Base-by-base conservation (phyloP, 1,140 invertebrate genomes). In the Aplysia californica region DNA sequence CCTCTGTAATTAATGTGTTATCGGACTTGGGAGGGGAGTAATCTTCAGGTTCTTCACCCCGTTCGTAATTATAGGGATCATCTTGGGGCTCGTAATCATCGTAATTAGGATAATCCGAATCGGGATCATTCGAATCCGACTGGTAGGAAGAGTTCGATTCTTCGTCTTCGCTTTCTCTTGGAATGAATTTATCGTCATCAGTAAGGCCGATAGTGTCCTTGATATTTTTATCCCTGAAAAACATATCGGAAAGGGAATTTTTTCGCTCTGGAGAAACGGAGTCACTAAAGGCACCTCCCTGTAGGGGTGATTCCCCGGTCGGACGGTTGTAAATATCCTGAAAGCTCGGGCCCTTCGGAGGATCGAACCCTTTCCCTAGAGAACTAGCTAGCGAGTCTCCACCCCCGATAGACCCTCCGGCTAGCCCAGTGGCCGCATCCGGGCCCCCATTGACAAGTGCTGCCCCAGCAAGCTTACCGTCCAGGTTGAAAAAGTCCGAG, bases 281-380 rank as follows among this genome's bases (percentile, higher is more conserved):
- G 29, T 61, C 58, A 10, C 10, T 18, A 26, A 61, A 61, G 20
- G 10, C 58, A 10, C 10, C 15, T 6, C 58, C 58, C 10, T 10
- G 26, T 29, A 61, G 58, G 20, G 58, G 58, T 26, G 58, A 61
- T 29, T 61, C 58, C 20, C 58, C 58, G 58, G 58, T 61, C 6
- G 58, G 58, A 6, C 29, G 10, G 58, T 61, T 61, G 58, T 61
- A 61, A 61, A 61, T 61, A 61, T 61, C 58, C 58, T 61, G 58
- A 26, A 61, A 61, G 58, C 58, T 61, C 15, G 58, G 58, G 20
- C 58, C 58, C 29, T 61, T 10, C 58, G 58, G 58, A 61, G 58
- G 58, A 18, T 61, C 26, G 58, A 61, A 61, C 29, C 58, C 58
- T 26, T 29, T 29, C 10, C 10, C 58, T 6, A 61, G 26, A 61